Evolutionary conservation across 2,113 vertebrate genomes (phyloP), one percentile per base, ranked within the genome.

Genomic region (Rissa tridactyla): DNA sequence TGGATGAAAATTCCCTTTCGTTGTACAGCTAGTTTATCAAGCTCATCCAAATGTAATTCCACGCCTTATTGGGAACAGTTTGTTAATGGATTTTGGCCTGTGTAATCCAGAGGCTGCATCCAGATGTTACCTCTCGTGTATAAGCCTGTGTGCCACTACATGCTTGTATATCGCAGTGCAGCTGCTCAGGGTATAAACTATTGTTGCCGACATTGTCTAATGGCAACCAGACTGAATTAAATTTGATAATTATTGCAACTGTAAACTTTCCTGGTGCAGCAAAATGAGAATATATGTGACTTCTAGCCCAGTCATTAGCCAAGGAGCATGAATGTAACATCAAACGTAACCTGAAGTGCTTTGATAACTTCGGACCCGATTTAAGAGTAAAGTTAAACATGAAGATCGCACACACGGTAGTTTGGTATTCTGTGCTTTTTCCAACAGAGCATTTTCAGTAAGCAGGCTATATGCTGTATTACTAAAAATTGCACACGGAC

Each of bases 1-100:
- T 20, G 93, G 92, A 54, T 84, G 71, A 94, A 96, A 85, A 76
- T 88, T 93, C 69, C 62, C 70, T 92, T 44, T 62, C 57, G 47
- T 77, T 72, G 61, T 44, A n/a, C 46, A 87, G 44, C 79, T 87
- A 20, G 3, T 82, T 93, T 68, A 9, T 87, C 58, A 8, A 83
- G 12, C 64, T 75, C 47, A 1, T 16, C 12, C 17, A 8, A 5
- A 42, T 32, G 27, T 36, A 49, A 79, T 83, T 96, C 75, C 87
- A 86, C 5, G 11, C 75, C 34, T 88, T 40, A 11, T 11, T 72
- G 4, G 29, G 61, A 82, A 79, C 57, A 62, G 19, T 42, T 84
- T 42, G 8, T 66, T 79, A 47, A 18, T 38, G 90, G 78, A 26
- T 90, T 73, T 86, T 91, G 66, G 86, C 61, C 30, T 0, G 0